phyloP scores from a whole-genome alignment of 2,888 invertebrate species.

The Dolichopus griseipennis region DNA sequence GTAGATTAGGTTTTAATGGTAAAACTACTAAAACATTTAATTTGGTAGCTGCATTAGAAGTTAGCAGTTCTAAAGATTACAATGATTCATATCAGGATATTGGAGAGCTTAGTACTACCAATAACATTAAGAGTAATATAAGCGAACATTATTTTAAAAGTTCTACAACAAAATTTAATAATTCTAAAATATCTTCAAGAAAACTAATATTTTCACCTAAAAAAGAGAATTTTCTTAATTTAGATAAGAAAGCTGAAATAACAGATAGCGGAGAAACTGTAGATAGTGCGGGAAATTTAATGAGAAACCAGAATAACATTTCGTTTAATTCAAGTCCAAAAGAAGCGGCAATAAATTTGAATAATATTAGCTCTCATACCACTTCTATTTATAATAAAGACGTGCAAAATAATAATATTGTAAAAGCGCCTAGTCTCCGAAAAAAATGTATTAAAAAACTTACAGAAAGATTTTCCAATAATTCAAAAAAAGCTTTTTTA shows the following conservation, averaged over 20 bases:
- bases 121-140: too few species aligned
- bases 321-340: too few species aligned
- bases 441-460: background rate
- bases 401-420: too few species aligned
- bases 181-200: too few species aligned
- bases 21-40: slow-evolving; percentile 21
- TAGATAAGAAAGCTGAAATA: too few species aligned
- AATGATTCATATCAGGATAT: background rate
- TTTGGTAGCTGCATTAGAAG: background rate
- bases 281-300: too few species aligned
- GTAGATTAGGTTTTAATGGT: slow-evolving; percentile 26
- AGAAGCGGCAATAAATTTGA: too few species aligned
- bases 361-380: background rate
- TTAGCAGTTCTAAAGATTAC: background rate
- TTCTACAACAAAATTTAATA: too few species aligned
- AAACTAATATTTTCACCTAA: background rate
- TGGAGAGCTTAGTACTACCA: background rate
- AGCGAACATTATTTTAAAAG: too few species aligned
- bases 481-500: background rate
- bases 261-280: too few species aligned
- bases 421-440: too few species aligned
- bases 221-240: background rate
- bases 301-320: too few species aligned
- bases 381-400: background rate
- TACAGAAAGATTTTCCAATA: background rate